Base-by-base conservation (phyloP, 2,888 invertebrate species). In the Stenchaetothrips biformis region DNA sequence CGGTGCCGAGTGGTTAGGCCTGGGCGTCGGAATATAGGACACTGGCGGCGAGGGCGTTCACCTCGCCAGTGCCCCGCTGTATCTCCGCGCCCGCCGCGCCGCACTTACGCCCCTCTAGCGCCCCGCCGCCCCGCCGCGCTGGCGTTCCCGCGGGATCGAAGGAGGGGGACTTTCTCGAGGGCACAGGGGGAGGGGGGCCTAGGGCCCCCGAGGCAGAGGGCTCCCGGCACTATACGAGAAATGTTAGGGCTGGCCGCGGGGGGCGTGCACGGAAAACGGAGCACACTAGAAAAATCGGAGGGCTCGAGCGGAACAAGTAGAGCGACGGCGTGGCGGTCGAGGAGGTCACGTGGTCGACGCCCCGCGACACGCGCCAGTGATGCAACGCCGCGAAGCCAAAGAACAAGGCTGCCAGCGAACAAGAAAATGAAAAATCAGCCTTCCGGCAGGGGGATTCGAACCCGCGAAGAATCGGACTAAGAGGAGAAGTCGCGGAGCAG, bases 71-170 rank as follows among this genome's bases (percentile, higher is more conserved):
- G 21, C 79, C 83, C 81, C 82, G 81, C 78, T 77, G 79, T 81
- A 84, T 83, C 83, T 84, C 84, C 84, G 85, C 84, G 77, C 59
- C 13, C 25, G 86, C 86, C 83, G 86, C 86, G 86, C 85, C 86
- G 86, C 86, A 86, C 86, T 86, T 86, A 86, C 85, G 79, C 79
- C 82, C 83, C 84, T 84, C 84, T 83, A 85, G 85, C 86, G 85
- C 85, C 84, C 84, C 18, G 37, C 79, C 62, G 37, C 79, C 74
- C 48, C 53, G 13, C 53, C 53, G 53, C 53, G 13, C 53, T 53
- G 53, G 16, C 59, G 48, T 62, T 53, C 48, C 47, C 47, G 80
- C 77, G 59, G 67, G n/a, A 80, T 9, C 21, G 21, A 16, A 78
- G 74, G 74, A 25, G 78, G 53, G 13, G 53, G 16, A 53, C 53